Conservation (phyloP, 2,113 vertebrate species). For the Neogale vison region DNA sequence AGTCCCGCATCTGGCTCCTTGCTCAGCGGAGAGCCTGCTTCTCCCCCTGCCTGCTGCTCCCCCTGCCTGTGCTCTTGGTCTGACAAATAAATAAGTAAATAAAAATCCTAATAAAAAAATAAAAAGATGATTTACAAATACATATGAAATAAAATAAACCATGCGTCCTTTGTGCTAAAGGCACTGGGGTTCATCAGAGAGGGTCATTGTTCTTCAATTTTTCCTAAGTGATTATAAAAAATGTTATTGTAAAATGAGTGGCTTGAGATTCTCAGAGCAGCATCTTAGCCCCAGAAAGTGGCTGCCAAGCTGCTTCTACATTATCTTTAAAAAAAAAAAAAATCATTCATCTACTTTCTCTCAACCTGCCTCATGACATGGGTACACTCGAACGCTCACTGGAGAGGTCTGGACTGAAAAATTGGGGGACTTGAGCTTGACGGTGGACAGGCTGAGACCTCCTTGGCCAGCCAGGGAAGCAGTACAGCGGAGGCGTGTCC, state of each 20-base stretch:
- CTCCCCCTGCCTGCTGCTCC: no score
- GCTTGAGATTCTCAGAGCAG: neutral
- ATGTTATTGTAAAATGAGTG: neutral
- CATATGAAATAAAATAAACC: neutral
- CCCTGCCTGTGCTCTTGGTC: no score
- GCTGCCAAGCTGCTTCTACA: neutral
- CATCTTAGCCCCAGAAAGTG: neutral
- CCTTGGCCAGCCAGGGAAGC: neutral
- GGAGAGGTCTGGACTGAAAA: neutral
- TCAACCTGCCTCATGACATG: neutral
- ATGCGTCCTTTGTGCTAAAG: neutral
- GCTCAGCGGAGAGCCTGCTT: no score
- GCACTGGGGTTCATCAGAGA: neutral
- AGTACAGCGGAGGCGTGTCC: neutral
- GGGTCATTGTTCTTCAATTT: constrained; percentile 35
- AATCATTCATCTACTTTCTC: neutral
- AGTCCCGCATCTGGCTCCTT: no score
- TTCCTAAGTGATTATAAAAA: constrained; percentile 19
- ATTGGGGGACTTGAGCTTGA: neutral
- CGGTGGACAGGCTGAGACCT: neutral
- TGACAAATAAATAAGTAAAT: no score
- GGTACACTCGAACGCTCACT: neutral
- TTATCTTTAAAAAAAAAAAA: neutral
- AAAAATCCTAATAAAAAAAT: no score
- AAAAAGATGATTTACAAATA: neutral